These are phyloP conservation scores for Barypeithes pellucidus DNA, from an alignment of 2,888 invertebrate genomes.

Conservation along the genomic window DNA sequence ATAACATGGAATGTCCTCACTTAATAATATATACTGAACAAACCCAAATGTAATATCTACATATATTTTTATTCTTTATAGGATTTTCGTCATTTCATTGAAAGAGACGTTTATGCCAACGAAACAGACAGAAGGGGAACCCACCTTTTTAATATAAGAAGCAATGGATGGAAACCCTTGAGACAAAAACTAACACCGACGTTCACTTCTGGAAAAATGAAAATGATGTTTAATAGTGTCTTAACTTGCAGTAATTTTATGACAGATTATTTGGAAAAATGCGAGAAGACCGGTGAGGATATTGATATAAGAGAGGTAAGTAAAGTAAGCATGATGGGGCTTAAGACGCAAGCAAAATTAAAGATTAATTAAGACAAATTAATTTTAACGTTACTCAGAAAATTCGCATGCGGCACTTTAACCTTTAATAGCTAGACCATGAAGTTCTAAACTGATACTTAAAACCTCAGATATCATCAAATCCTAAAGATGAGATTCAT, in stretches of 20 bases:
- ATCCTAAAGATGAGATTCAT: no score
- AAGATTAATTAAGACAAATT: no score
- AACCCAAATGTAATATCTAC: no score
- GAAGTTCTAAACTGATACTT: no score
- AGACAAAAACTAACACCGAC: conserved; percentile 76
- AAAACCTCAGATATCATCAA: no score
- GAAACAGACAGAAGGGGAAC: conserved; percentile 68
- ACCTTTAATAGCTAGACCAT: no score
- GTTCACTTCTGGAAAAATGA: conserved; percentile 71
- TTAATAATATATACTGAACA: no score
- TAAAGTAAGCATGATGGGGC: no score
- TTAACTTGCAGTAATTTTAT: conserved; percentile 62
- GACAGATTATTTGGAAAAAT: conserved; percentile 58
- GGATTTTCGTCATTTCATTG: conserved; percentile 57
- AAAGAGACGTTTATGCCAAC: conserved; percentile 63
- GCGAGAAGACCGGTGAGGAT: conserved; percentile 56
- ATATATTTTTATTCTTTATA: conserved; percentile 22
- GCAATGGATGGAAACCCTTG: conserved; percentile 76
- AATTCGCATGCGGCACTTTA: no score
- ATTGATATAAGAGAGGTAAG: conserved; percentile 70
- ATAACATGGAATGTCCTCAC: no score
- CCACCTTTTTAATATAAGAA: conserved; percentile 74
- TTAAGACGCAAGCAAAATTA: no score
- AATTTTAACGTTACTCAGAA: no score
- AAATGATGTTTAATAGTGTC: conserved; percentile 67